phyloP scores from a whole-genome alignment of 2,888 invertebrate genomes.

The Drosophila paranaensis region DNA sequence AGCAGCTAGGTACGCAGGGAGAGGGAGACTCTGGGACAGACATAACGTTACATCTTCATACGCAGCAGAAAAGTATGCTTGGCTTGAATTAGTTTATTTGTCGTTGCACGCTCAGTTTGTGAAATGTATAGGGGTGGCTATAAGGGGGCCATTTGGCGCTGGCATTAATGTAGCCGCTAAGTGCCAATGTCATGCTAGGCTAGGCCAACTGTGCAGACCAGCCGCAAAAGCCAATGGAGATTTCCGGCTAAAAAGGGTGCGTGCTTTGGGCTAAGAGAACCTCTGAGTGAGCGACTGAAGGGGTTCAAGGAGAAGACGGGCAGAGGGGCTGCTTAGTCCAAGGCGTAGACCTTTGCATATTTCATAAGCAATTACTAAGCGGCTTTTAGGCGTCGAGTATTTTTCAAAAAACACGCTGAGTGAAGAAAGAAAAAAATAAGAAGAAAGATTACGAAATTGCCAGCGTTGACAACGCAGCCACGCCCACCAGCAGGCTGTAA shows the following conservation, averaged over 20 bases:
- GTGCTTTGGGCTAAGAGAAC: conserved; percentile 35
- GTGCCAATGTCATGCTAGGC: conserved; percentile 79
- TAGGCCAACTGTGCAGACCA: conserved; percentile 54
- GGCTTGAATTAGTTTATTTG: conserved; percentile 74
- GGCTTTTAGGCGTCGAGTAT: conserved; percentile 63
- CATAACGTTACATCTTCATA: conserved; percentile 69
- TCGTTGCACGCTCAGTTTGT: conserved; percentile 76
- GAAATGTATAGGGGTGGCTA: conserved; percentile 6
- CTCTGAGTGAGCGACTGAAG: not conserved
- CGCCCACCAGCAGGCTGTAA: conserved; percentile 34
- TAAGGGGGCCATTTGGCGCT: conserved; percentile 66
- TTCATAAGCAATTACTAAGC: conserved; percentile 83
- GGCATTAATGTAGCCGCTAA: conserved; percentile 80
- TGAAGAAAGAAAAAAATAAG: conserved; percentile 9
- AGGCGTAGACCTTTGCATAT: conserved; percentile 77
- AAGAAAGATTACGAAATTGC: conserved; percentile 47
- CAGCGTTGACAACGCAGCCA: conserved; percentile 54
- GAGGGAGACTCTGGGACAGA: conserved; percentile 6
- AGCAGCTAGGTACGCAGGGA: conserved; percentile 30
- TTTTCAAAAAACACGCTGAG: conserved; percentile 36
- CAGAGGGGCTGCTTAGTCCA: conserved; percentile 23
- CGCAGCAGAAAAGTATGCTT: conserved; percentile 60
- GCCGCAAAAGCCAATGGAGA: conserved; percentile 66
- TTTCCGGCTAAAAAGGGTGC: conserved; percentile 73
- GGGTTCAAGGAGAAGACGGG: not conserved